Conservation (phyloP, 1,140 invertebrate genomes). For the Ceratina calcarata region DNA sequence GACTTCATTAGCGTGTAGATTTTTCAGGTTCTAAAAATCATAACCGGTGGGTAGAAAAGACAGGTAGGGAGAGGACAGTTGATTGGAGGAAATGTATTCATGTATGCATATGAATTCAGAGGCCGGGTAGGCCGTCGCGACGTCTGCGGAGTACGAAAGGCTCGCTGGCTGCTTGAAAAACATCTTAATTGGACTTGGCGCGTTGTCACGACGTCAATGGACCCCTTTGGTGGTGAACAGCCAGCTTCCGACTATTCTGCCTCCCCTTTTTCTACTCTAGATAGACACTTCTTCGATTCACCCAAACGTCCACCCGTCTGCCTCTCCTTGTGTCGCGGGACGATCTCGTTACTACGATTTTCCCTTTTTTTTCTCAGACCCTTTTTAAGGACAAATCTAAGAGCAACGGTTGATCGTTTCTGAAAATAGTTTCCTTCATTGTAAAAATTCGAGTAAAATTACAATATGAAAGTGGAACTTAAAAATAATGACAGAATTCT, state of each 20-base stretch:
- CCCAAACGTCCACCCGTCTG: background rate
- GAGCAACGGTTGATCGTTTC: no score
- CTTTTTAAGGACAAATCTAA: no score
- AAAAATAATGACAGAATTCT: no score
- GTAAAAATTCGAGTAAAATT: no score
- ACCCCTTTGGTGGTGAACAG: background rate
- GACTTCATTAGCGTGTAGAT: constrained; percentile 54
- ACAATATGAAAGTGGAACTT: no score
- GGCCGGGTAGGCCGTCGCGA: constrained; percentile 33
- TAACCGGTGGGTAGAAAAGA: constrained; percentile 19
- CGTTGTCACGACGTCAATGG: constrained; percentile 26
- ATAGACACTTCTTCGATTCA: no score
- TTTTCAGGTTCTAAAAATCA: constrained; percentile 41
- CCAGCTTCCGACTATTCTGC: background rate
- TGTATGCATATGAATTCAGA: constrained; percentile 73
- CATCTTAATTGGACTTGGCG: constrained; percentile 71
- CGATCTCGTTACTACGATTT: no score
- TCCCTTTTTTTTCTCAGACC: no score
- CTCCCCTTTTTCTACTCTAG: background rate
- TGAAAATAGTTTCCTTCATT: no score
- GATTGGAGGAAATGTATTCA: constrained; percentile 72
- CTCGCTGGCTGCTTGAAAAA: constrained; percentile 61
- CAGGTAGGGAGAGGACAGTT: constrained; percentile 53
- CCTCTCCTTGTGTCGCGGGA: background rate
- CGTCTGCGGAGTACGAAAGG: constrained; percentile 25